Evolutionary conservation across 2,888 invertebrate species (phyloP), one percentile per base, ranked within the genome.

Genomic region (Trissolcus brochymenae): DNA sequence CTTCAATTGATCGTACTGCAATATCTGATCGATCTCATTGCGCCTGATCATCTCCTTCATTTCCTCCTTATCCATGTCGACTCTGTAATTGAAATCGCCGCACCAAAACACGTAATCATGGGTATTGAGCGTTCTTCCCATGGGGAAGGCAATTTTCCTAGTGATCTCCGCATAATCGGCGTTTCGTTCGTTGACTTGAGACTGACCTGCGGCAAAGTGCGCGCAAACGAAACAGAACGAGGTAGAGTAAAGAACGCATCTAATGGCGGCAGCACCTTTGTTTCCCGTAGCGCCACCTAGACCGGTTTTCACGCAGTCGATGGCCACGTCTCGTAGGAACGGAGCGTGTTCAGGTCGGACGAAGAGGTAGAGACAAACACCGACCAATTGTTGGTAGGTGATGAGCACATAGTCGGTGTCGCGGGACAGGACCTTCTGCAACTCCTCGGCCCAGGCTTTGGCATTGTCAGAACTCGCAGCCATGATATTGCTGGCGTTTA

Each of bases 51-150:
- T 91, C 73, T 95, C 94, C 85, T 97, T 96, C 77, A 98, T 94
- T 87, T 97, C 96, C 6, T 98, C 98, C 86, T 96, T 97, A 80
- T 96, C 95, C 92, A 99, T 93, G 88, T 99, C 98, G 71, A 99
- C 94, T 70, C 99, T 93, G 87, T 99, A 99, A 89, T 99, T 99
- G 89, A 99, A 99, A 90, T 99, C 99, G 0, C 99, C 99, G 89
- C 98, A 97, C 99, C 99, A 99, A 90, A 99, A 98, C 0, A 99
- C 94, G 88, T 98, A 98, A 90, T 99, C 99, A 87, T 99, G 99
- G 1, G 97, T 96, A 88, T 96, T 95, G 6, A 99, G 90, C 0
- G 95, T 95, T 75, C 97, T 92, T 9, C 97, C 97, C 95, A 97
- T 96, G 0, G 97, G 96, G 87, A 97, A 97, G 7, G 94, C 93